A percentile compares a stretch with the other conserved stretches of the same genome.
These are phyloP conservation scores for Watsonalla cultraria DNA, from an alignment of 2,888 invertebrate species.

Conservation along the genomic window DNA sequence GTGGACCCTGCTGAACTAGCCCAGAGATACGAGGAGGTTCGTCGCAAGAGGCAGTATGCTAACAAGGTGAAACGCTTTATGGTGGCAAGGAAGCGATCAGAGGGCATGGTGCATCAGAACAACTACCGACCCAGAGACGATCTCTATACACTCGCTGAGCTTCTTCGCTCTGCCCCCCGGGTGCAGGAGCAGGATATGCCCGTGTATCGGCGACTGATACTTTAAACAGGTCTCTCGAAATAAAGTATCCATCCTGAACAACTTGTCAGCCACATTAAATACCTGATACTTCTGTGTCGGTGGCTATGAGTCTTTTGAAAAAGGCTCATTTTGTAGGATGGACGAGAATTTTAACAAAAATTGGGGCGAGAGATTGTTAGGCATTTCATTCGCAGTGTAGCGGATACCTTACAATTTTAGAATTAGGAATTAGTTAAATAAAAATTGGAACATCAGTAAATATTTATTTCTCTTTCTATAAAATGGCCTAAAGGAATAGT, in stretches of 20 bases:
- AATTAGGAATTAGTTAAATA: slow-evolving; percentile 32
- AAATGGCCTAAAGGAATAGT: slow-evolving; percentile 43
- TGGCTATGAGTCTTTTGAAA: background rate
- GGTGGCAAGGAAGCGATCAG: slow-evolving; percentile 79
- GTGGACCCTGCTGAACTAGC: slow-evolving; percentile 63
- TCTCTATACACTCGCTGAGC: slow-evolving; percentile 79
- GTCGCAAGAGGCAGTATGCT: slow-evolving; percentile 70
- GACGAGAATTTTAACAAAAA: slow-evolving; percentile 34
- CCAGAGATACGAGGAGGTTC: slow-evolving; percentile 67
- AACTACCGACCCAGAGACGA: slow-evolving; percentile 75
- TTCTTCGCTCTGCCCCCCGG: slow-evolving; percentile 73
- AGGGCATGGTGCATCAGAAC: slow-evolving; percentile 61
- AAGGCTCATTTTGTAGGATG: slow-evolving; percentile 22
- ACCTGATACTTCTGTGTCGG: slow-evolving; percentile 8
- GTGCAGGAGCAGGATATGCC: slow-evolving; percentile 78
- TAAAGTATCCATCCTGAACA: slow-evolving; percentile 35
- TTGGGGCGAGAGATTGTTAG: slow-evolving; percentile 57
- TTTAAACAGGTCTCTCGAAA: slow-evolving; percentile 55
- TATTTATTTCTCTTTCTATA: slow-evolving; percentile 21
- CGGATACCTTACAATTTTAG: slow-evolving; percentile 53
- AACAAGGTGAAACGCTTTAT: slow-evolving; percentile 80
- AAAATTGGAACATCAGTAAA: slow-evolving; percentile 26
- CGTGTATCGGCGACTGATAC: slow-evolving; percentile 79
- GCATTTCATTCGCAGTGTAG: slow-evolving; percentile 70
- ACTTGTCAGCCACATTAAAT: slow-evolving; percentile 19